Evolutionary conservation across 2,888 invertebrate genomes (phyloP), one percentile per base, ranked within the genome.

Genomic region (Macrophya alboannulata): DNA sequence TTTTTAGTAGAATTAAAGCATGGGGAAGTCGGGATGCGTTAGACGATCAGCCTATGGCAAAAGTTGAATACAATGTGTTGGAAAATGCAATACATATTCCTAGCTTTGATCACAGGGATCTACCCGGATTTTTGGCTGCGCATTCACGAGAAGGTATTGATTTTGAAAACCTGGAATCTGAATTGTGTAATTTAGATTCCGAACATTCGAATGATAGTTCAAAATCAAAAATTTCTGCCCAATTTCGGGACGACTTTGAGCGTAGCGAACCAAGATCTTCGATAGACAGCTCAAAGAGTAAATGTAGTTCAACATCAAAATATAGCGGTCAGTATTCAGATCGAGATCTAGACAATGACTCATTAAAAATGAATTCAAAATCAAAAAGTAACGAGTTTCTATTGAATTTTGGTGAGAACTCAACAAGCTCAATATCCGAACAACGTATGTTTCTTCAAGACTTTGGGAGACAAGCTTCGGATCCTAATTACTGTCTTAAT

Each of bases 141-240:
- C 93, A 93, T 86, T 93, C 93, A 9, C 92, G 93, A 25, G 92
- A 93, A 84, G 92, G 93, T n/a, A 92, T 93, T 51, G 93, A 93
- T 85, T 93, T 93, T 65, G 93, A 93, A 72, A 92, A 91, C 72
- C 88, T 93, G 76, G 92, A 93, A 74, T 89, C 91, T 6, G 92
- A 93, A 74, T 88, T 93, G 12, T 90, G 91, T 77, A 90, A 91
- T 85, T 89, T 93, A 45, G 92, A 92, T 72, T 90, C 91, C 17
- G 92, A 92, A 45, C 90, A 92, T 77, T 91, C 92, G 31, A 92
- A 89, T 86, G 92, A 92, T 86, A 92, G 91, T 86, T 89, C 90
- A 15, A 90, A 89, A 76, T 91, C 92, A 0, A 90, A 92, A 86
- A 90, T 86, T 77, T 92, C 92, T n/a, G 87, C 90, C 83, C 88